Evolutionary conservation across 2,113 vertebrate species (phyloP), one percentile per base, ranked within the genome.

Genomic region (Sterrhoptilus dennistouni): DNA sequence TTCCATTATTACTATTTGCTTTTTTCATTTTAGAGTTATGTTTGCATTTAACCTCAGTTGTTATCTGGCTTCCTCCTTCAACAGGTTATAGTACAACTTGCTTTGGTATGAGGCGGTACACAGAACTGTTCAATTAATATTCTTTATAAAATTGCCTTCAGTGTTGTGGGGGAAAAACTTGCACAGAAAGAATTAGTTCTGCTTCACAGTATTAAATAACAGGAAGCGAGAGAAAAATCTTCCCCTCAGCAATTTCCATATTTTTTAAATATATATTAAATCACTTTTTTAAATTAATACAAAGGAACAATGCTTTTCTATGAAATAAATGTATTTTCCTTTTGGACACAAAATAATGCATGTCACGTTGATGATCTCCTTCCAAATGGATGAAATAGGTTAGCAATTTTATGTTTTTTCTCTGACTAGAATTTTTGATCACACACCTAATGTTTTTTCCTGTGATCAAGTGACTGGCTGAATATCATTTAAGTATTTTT

Each of bases 31-130:
- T 56, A 36, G 49, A 68, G 33, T 53, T 87, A 31, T 9, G 47
- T 81, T 74, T 90, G 60, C 42, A 74, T 90, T 90, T 92, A 65
- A 86, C 92, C 63, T 93, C 66, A 33, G n/a, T 65, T 61, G 22
- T 85, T 95, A 59, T 70, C 85, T 88, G 54, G 17, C 78, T 97
- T 90, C 71, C 82, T 83, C 29, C 24, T 83, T 88, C 50, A 24
- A 17, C 17, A 52, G 35, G 23, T 77, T 85, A 72, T 91, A 65
- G 29, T 80, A 33, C 0, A 1, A 31, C 17, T 74, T 93, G 40
- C 53, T 89, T 89, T 88, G 70, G 38, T 72, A 44, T 54, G 57
- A 80, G 70, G 33, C 77, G 70, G 59, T 79, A 65, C 82, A 83
- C 66, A 78, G 65, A 63, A 11, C 42, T 85, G 33, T 61, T 85